These are phyloP conservation scores for Lordiphosa mommai DNA, from an alignment of 1,140 invertebrate species.

Conservation along the genomic window DNA sequence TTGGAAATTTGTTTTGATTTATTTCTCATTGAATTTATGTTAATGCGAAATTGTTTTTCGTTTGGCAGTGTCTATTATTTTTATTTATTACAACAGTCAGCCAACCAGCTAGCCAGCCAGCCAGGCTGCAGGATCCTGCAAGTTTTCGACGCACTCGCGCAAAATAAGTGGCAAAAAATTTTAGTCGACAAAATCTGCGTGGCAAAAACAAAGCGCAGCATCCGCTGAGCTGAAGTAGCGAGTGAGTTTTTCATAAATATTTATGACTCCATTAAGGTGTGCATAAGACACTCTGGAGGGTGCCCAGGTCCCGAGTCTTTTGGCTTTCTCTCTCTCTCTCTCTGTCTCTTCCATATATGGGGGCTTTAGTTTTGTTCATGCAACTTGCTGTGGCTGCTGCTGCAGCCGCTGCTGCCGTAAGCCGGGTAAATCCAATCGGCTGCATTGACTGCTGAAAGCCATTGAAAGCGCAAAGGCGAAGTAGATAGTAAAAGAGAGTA, in stretches of 20 bases:
- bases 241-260: conserved; percentile 73
- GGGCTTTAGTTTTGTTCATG: conserved; percentile 43
- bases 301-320: conserved; percentile 20
- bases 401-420: conserved; percentile 41
- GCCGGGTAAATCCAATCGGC: conserved; percentile 48
- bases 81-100: conserved; percentile 40
- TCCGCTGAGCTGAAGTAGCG: conserved; percentile 38
- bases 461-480: conserved; percentile 14
- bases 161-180: conserved; percentile 65
- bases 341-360: not conserved
- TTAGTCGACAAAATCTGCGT: conserved; percentile 23
- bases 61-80: conserved; percentile 32
- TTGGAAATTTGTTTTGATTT: conserved; percentile 70
- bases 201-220: conserved; percentile 50
- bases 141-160: conserved; percentile 42
- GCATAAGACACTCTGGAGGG: conserved; percentile 74
- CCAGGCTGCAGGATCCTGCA: not conserved
- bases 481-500: conserved; percentile 9
- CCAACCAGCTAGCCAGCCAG: not conserved
- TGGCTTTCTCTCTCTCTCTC: too few relatives aligned
- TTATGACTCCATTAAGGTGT: conserved; percentile 79
- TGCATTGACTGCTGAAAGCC: conserved; percentile 37
- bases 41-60: conserved; percentile 55
- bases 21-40: conserved; percentile 58
- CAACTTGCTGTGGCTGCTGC: conserved; percentile 26